phyloP scores from a whole-genome alignment of 2,888 invertebrate species.

The Xestobium rufovillosum region DNA sequence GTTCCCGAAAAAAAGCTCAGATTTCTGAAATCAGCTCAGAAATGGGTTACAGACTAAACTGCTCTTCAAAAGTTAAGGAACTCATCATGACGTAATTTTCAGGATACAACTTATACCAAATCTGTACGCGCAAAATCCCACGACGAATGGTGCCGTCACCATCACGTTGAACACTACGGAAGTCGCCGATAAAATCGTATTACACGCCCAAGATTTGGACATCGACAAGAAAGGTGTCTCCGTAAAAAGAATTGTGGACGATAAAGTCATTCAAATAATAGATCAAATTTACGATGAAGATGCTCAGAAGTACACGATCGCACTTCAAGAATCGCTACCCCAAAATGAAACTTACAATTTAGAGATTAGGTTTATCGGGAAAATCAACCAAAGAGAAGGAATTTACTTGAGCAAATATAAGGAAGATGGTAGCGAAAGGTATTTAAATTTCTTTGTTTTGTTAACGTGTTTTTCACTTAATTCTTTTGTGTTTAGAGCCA shows the following conservation, averaged over 20 bases:
- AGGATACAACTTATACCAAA: constrained; percentile 39
- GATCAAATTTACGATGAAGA: constrained; percentile 33
- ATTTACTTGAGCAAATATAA: constrained; percentile 51
- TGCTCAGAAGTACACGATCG: constrained; percentile 39
- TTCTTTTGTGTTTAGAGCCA: constrained; percentile 37
- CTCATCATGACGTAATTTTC: too few species aligned
- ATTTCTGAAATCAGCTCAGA: too few species aligned
- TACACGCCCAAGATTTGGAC: constrained; percentile 43
- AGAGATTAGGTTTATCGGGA: constrained; percentile 47
- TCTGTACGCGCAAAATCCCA: constrained; percentile 41
- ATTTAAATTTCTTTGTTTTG: constrained; percentile 18
- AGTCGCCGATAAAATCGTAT: constrained; percentile 41
- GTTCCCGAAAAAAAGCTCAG: too few species aligned
- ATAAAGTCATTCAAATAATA: constrained; percentile 37
- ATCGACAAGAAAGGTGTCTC: constrained; percentile 38
- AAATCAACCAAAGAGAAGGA: constrained; percentile 50
- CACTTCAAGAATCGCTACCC: constrained; percentile 36
- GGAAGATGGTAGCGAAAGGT: constrained; percentile 25
- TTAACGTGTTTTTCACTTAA: too few species aligned
- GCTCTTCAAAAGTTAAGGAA: too few species aligned
- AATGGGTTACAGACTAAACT: too few species aligned
- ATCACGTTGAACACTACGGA: constrained; percentile 40
- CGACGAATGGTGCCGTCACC: constrained; percentile 41
- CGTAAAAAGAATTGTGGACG: constrained; percentile 22
- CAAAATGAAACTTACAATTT: constrained; percentile 41